Conservation (phyloP, 2,113 vertebrate genomes). For the Malurus melanocephalus region DNA sequence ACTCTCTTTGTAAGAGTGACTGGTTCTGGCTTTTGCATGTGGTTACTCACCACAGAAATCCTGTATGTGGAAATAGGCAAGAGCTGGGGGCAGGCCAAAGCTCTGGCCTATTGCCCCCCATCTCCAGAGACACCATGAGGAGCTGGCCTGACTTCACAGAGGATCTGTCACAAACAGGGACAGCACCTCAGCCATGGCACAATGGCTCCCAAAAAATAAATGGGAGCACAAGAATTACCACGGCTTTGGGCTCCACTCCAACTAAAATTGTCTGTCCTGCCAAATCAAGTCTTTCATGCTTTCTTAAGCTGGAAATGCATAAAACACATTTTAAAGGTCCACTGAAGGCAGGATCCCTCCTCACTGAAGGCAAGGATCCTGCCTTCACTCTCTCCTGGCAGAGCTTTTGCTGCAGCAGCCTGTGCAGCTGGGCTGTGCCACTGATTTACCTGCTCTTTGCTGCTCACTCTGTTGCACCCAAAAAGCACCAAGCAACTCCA, state of each 20-base stretch:
- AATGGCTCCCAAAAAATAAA: not conserved
- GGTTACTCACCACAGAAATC: not conserved
- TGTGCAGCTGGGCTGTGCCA: not conserved
- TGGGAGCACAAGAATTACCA: not conserved
- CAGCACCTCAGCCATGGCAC: not conserved
- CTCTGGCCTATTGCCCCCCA: not conserved
- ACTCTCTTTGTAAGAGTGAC: not conserved
- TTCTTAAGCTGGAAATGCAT: not conserved
- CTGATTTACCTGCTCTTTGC: rapidly evolving
- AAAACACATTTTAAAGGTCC: not conserved
- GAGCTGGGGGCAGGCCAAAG: not conserved
- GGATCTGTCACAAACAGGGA: not conserved
- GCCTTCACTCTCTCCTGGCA: not conserved
- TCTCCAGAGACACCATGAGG: not conserved
- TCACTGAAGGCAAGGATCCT: rapidly evolving
- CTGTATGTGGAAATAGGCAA: rapidly evolving
- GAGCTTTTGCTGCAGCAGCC: not conserved
- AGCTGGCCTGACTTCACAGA: not conserved
- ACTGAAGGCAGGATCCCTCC: not conserved
- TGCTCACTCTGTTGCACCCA: not conserved
- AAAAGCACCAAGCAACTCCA: not conserved
- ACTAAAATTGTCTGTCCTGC: not conserved
- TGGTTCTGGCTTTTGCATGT: not conserved
- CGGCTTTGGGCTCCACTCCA: not conserved
- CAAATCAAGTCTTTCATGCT: not conserved